Conservation (phyloP, 2,797 vertebrate genomes). For the Smutsia gigantea region DNA sequence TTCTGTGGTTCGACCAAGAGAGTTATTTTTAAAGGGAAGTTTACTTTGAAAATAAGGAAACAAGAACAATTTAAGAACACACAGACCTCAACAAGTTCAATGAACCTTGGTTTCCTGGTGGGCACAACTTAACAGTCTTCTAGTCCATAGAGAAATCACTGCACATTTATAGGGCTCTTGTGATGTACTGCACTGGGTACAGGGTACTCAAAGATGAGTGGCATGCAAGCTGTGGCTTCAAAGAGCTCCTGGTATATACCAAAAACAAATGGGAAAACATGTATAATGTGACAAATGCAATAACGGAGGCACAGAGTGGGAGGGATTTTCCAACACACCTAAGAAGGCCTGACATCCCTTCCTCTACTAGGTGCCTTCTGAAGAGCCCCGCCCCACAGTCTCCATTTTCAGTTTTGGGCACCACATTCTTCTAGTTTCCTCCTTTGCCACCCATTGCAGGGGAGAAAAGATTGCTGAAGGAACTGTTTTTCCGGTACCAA, state of each 20-base stretch:
- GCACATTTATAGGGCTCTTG: neutral
- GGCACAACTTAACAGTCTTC: neutral
- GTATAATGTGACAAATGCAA: neutral
- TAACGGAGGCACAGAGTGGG: neutral
- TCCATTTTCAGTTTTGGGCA: neutral
- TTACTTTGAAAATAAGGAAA: conserved; percentile 52
- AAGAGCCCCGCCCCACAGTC: neutral
- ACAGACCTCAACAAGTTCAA: neutral
- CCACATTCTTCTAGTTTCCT: neutral
- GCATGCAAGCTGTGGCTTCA: neutral
- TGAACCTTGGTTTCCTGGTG: neutral
- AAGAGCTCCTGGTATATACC: neutral
- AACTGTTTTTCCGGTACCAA: neutral
- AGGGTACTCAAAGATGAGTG: neutral
- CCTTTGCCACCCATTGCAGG: neutral
- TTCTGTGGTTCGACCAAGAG: neutral
- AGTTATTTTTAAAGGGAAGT: neutral
- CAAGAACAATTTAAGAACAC: conserved; percentile 21
- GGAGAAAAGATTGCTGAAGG: neutral
- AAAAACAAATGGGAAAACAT: neutral
- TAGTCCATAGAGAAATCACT: neutral
- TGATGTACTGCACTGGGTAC: neutral
- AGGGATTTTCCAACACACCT: neutral
- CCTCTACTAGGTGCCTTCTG: neutral
- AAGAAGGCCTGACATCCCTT: neutral